phyloP scores from a whole-genome alignment of 1,140 invertebrate genomes.

The Cydia strobilella region DNA sequence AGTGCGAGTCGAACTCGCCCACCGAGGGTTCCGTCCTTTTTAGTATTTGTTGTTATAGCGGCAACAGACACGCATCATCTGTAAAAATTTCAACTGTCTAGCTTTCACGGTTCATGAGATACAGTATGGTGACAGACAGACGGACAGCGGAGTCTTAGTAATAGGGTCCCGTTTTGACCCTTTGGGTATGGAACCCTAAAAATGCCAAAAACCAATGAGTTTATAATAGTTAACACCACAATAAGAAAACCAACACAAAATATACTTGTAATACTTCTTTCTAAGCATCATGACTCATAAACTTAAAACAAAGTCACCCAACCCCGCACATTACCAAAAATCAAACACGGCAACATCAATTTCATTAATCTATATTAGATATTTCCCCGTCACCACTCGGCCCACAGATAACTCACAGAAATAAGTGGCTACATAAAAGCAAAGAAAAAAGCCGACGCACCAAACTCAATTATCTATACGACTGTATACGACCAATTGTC shows the following conservation, averaged over 20 bases:
- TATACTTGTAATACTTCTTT: not conserved
- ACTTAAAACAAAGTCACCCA: not conserved
- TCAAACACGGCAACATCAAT: slow-evolving; percentile 20
- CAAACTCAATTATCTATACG: slow-evolving; percentile 31
- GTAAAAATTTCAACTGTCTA: too few relatives aligned
- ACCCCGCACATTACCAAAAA: not conserved
- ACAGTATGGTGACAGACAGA: too few relatives aligned
- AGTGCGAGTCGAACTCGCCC: too few relatives aligned
- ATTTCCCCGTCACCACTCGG: slow-evolving; percentile 24
- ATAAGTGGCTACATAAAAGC: slow-evolving; percentile 26
- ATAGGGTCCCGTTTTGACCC: too few relatives aligned
- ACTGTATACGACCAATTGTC: slow-evolving; percentile 35
- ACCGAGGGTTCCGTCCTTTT: too few relatives aligned
- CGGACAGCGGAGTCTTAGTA: too few relatives aligned
- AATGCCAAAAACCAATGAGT: not conserved
- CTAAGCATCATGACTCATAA: not conserved
- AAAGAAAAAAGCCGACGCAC: slow-evolving; percentile 40
- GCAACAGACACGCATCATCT: too few relatives aligned
- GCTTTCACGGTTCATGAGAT: too few relatives aligned
- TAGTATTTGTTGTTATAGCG: too few relatives aligned
- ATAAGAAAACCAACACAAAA: not conserved
- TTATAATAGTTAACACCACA: too few relatives aligned
- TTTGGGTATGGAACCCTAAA: too few relatives aligned
- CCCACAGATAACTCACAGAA: slow-evolving; percentile 20
- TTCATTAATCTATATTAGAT: slow-evolving; percentile 31